These are phyloP conservation scores for Chlamydotis undulata DNA, from an alignment of 2,113 vertebrate species.

Conservation along the genomic window DNA sequence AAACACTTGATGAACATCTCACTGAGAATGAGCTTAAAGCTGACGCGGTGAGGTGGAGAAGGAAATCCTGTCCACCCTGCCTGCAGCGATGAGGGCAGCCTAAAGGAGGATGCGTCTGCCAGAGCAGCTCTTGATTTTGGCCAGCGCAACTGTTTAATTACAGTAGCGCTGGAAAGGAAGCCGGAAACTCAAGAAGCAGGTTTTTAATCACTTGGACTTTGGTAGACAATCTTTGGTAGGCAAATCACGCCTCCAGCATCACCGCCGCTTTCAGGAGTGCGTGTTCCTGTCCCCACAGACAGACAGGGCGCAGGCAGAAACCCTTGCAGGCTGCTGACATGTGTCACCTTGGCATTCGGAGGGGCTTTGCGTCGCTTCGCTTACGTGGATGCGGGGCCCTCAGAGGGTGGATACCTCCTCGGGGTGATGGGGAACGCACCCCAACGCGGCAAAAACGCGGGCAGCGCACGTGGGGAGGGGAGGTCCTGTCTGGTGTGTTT, in stretches of 20 bases:
- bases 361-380: fast-evolving
- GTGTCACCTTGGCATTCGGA: neutral
- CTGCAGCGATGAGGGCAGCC: neutral
- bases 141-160: slow-evolving; percentile 17
- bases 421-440: neutral
- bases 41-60: neutral
- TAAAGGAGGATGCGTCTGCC: neutral
- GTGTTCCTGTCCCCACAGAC: neutral
- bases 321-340: fast-evolving
- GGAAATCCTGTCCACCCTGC: slow-evolving; percentile 1
- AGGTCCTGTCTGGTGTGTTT: neutral
- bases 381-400: fast-evolving
- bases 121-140: slow-evolving; percentile 10
- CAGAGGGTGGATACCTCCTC: neutral
- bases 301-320: neutral
- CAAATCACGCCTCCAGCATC: neutral
- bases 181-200: slow-evolving; percentile 27
- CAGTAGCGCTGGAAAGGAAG: slow-evolving; percentile 28
- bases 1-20: neutral
- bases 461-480: fast-evolving
- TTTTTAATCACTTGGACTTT: slow-evolving; percentile 30
- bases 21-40: neutral
- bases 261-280: neutral
- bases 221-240: neutral
- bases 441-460: fast-evolving